Evolutionary conservation across 2,888 invertebrate genomes (phyloP).

Genomic region (Linnaemya vulpina): DNA sequence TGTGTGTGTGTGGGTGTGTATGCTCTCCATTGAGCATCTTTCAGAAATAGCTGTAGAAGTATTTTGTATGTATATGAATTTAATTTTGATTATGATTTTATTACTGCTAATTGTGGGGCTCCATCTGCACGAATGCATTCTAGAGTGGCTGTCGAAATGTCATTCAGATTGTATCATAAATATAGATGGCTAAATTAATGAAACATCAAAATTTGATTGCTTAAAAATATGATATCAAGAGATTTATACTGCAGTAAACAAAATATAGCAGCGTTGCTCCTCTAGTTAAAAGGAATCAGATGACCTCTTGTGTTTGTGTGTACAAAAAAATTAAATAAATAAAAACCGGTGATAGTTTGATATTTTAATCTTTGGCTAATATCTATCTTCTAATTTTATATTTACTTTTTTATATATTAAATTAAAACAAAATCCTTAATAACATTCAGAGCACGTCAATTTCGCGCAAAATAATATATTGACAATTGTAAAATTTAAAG

Average conservation of each 20-base stretch:
- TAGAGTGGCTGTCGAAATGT: slow-evolving; percentile 38
- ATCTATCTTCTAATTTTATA: neutral
- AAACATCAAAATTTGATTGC: slow-evolving; percentile 56
- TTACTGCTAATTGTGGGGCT: slow-evolving; percentile 41
- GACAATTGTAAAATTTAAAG: neutral
- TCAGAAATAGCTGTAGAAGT: neutral
- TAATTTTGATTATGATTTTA: slow-evolving; percentile 51
- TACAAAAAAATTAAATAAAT: neutral
- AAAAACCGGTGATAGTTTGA: neutral
- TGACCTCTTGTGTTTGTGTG: neutral
- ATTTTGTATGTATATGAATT: slow-evolving; percentile 16
- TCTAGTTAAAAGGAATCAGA: neutral
- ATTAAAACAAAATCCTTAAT: too few relatives aligned
- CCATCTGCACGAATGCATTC: neutral
- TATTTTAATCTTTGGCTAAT: neutral
- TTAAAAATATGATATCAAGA: slow-evolving; percentile 33
- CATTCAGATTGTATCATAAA: slow-evolving; percentile 44
- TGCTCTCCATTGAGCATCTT: neutral
- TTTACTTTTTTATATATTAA: too few relatives aligned
- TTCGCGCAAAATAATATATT: neutral
- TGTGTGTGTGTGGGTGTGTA: too few relatives aligned
- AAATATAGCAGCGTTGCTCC: neutral
- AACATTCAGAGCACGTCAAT: too few relatives aligned
- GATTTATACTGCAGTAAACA: neutral
- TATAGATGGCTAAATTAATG: slow-evolving; percentile 57